Conservation (phyloP, 1,140 invertebrate species). For the Drosophila athabasca region DNA sequence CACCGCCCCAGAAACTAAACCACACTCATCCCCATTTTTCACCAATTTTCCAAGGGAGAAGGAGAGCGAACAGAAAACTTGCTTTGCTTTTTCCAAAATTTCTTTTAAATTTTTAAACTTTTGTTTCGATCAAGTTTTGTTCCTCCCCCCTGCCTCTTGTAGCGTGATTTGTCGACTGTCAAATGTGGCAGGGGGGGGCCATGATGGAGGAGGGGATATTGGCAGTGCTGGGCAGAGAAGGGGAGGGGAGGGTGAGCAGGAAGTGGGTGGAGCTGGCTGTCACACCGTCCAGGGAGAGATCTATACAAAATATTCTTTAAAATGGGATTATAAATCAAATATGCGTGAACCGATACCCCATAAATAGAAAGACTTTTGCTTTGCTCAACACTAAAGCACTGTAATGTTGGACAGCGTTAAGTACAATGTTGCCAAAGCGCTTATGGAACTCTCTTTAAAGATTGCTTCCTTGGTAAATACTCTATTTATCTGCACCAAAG, state of each 20-base stretch:
- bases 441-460: no score
- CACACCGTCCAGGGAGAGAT: not conserved
- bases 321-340: no score
- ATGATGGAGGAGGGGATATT: not conserved
- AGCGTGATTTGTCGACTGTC: slow-evolving; percentile 68
- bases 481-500: no score
- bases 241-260: not conserved
- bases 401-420: no score
- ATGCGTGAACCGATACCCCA: no score
- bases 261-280: slow-evolving; percentile 1
- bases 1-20: not conserved
- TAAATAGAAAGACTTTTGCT: no score
- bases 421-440: no score
- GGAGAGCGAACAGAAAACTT: not conserved
- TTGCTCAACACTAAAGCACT: no score
- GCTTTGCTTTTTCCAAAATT: slow-evolving; percentile 33
- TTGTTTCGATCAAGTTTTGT: slow-evolving; percentile 63
- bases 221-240: not conserved
- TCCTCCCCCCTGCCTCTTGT: slow-evolving; percentile 6
- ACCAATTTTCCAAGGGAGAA: not conserved
- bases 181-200: slow-evolving; percentile 4
- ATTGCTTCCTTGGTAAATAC: no score
- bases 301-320: not conserved
- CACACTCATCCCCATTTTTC: slow-evolving; percentile 3
- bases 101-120: slow-evolving; percentile 65